Base-by-base conservation (phyloP, 2,113 vertebrate genomes). In the Tautogolabrus adspersus region DNA sequence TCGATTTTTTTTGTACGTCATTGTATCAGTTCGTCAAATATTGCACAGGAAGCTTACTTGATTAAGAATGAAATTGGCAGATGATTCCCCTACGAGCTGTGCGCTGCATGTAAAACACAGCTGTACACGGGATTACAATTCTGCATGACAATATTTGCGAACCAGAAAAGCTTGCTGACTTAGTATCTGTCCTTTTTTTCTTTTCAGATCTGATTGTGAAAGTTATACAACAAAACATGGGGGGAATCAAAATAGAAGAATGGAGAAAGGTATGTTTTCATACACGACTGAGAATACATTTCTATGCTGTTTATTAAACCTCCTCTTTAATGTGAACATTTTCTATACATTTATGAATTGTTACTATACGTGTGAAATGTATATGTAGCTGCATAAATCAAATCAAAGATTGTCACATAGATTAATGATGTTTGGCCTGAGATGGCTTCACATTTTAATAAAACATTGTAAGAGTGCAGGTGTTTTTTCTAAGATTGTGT, bases 151-250 rank as follows among this genome's bases (percentile, higher is more conserved):
- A 6, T 38, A 18, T 55, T 44, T 73, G 52, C 5, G 0, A 6
- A 61, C 16, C 19, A n/a, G 8, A 56, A 18, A 61, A 8, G 30
- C 38, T 21, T 19, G 49, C 8, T 52, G 18, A 40, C n/a, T 23
- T 34, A 10, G 4, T 26, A 0, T 74, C 22, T 51, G 8, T 62
- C 30, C 30, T 60, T 8, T 84, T 7, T 63, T 66, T 73, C 72
- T 52, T 85, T 83, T 9, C 88, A 94, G 94, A 94, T 79, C 75
- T 94, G 47, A 93, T 94, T 60, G 81, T 94, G 8, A 86, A 56
- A 75, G 72, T 92, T 22, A 83, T 94, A 69, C 91, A 94, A 61
- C 89, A 94, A 86, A 94, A 94, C 83, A 92, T 90, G 91, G 92
- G 93, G 5, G 93, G 91, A 61, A 82, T 94, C 66, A 94, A 93